These are phyloP conservation scores for Poicephalus meyeri DNA, from an alignment of 2,113 vertebrate species.

Conservation along the genomic window DNA sequence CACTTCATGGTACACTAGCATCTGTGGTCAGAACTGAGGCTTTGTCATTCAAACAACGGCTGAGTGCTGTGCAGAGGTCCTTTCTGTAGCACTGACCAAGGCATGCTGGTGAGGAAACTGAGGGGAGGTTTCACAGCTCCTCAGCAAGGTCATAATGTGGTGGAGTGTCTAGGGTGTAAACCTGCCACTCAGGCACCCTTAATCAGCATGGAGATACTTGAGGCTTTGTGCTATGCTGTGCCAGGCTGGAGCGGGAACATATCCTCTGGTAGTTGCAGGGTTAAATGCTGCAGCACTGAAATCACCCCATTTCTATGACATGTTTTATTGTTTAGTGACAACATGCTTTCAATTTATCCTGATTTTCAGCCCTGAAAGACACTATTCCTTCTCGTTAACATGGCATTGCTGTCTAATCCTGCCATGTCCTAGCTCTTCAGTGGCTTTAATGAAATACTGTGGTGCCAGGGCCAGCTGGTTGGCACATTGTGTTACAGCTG, in stretches of 20 bases:
- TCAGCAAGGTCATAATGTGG: fast-evolving
- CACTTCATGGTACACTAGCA: not conserved
- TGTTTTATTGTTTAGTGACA: not conserved
- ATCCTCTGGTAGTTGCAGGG: not conserved
- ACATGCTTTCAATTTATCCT: not conserved
- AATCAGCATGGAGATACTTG: fast-evolving
- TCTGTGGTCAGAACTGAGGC: not conserved
- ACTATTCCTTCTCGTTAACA: not conserved
- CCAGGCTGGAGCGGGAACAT: not conserved
- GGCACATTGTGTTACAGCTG: not conserved
- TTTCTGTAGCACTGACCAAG: not conserved
- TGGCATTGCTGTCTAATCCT: not conserved
- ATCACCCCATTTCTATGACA: not conserved
- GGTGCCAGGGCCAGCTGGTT: slow-evolving; percentile 24
- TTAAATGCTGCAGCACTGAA: not conserved
- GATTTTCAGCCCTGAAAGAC: not conserved
- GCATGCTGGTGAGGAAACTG: not conserved
- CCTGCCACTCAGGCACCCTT: not conserved
- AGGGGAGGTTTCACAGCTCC: not conserved
- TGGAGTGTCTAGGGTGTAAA: not conserved
- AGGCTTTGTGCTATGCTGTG: not conserved
- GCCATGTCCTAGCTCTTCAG: not conserved
- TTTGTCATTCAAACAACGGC: not conserved
- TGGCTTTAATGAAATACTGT: not conserved
- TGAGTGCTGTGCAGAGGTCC: not conserved